Conservation (phyloP, 2,888 invertebrate species). For the Noctua fimbriata region DNA sequence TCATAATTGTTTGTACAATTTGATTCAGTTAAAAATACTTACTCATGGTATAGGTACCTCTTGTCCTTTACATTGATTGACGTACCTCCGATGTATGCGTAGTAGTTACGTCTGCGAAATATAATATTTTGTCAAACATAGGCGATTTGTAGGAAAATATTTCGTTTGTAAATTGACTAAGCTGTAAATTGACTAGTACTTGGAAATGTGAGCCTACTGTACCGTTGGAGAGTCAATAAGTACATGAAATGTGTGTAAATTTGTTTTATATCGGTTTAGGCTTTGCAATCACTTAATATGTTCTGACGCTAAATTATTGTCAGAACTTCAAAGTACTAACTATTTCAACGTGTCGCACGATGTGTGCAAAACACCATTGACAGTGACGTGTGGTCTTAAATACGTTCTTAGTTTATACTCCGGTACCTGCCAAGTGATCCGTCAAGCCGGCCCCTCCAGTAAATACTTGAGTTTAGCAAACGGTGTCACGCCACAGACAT, state of each 20-base stretch:
- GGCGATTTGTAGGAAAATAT: background rate
- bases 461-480: slow-evolving; percentile 59
- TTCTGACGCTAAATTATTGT: slow-evolving; percentile 12
- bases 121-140: background rate
- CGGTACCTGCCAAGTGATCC: slow-evolving; percentile 68
- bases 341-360: slow-evolving; percentile 17
- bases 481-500: slow-evolving; percentile 49
- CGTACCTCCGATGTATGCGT: background rate
- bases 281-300: background rate
- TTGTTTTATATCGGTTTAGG: background rate
- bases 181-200: background rate
- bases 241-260: background rate
- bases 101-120: background rate
- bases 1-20: slow-evolving; percentile 31
- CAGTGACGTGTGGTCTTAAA: slow-evolving; percentile 45
- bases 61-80: slow-evolving; percentile 20
- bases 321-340: slow-evolving; percentile 26
- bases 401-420: slow-evolving; percentile 52
- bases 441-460: slow-evolving; percentile 65
- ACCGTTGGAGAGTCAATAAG: background rate
- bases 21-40: slow-evolving; percentile 14
- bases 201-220: background rate
- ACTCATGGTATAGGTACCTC: background rate
- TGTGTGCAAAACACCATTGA: slow-evolving; percentile 40
- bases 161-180: background rate